A percentile compares a stretch with the other conserved stretches of the same genome.
Evolutionary conservation across 2,888 invertebrate genomes (phyloP).

Genomic region (Trichopria drosophilae): DNA sequence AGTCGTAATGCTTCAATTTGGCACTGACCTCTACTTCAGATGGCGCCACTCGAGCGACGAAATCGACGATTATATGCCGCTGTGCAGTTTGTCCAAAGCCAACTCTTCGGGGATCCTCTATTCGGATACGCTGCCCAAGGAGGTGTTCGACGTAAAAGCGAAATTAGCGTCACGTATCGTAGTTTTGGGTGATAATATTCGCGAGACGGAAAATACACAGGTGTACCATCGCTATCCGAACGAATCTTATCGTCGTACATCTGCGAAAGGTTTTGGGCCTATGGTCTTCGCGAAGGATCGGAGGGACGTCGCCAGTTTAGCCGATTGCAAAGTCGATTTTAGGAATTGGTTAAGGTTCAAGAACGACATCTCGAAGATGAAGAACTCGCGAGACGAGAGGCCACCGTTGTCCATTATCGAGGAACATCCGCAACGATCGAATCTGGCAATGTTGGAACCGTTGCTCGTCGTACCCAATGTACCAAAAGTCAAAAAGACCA

Average conservation of each 20-base stretch:
- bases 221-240: constrained; percentile 41
- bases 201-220: constrained; percentile 36
- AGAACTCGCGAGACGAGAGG: too few species aligned
- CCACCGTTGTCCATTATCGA: neutral
- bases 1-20: constrained; percentile 39
- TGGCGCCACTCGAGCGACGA: constrained; percentile 8
- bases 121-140: constrained; percentile 25
- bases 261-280: constrained; percentile 37
- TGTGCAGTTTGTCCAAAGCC: constrained; percentile 43
- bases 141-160: constrained; percentile 40
- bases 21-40: constrained; percentile 38
- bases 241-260: constrained; percentile 42
- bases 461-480: constrained; percentile 61
- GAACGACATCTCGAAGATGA: neutral
- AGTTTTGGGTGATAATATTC: constrained; percentile 28
- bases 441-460: constrained; percentile 60
- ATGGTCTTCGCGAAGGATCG: constrained; percentile 35
- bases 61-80: constrained; percentile 45
- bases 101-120: constrained; percentile 46
- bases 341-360: too few species aligned
- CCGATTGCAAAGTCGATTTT: neutral
- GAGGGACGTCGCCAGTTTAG: constrained; percentile 33
- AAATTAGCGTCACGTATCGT: constrained; percentile 40
- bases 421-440: constrained; percentile 40
- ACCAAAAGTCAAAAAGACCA: constrained; percentile 31